These are phyloP conservation scores for Hypanus sabinus DNA, from an alignment of 2,113 vertebrate species.

Conservation along the genomic window DNA sequence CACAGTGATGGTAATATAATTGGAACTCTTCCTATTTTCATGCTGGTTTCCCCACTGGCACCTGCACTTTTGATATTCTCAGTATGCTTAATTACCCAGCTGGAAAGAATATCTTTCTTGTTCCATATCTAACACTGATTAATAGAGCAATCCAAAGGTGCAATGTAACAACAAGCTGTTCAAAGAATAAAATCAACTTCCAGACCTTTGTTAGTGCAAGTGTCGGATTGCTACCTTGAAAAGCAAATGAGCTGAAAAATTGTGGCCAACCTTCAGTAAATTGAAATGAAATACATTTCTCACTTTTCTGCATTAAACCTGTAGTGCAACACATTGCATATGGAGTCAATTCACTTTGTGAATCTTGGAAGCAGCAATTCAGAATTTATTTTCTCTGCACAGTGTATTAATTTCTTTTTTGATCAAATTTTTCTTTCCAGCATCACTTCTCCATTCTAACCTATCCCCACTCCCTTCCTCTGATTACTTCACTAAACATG, in stretches of 20 bases:
- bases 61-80: background rate
- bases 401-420: background rate
- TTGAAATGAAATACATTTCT: background rate
- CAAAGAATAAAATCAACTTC: background rate
- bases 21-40: background rate
- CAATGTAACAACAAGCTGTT: background rate
- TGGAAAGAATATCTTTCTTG: background rate
- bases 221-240: background rate
- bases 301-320: background rate
- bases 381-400: background rate
- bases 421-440: background rate
- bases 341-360: background rate
- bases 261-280: background rate
- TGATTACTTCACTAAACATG: background rate
- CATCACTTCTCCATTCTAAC: too few relatives aligned
- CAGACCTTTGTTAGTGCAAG: background rate
- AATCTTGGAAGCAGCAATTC: background rate
- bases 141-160: background rate
- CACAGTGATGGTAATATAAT: background rate
- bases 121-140: background rate
- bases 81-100: background rate
- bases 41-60: background rate
- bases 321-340: background rate
- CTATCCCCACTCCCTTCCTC: background rate
- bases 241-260: background rate